phyloP scores from a whole-genome alignment of 2,113 vertebrate genomes.

The Aspiorhynchus laticeps region DNA sequence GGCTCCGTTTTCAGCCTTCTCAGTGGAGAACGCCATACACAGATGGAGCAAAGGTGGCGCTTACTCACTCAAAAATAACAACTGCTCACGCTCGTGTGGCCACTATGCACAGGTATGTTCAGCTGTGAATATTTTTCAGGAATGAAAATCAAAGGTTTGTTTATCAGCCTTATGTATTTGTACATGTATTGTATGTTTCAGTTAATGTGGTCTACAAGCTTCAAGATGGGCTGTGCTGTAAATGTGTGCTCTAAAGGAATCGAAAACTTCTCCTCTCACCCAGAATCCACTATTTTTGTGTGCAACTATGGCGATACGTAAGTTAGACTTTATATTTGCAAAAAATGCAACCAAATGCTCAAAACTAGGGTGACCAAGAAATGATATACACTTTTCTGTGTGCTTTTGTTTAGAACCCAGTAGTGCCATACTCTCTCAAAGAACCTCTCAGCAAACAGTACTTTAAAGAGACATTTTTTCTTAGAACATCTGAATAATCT shows the following conservation, averaged over 20 bases:
- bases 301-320: constrained; percentile 63
- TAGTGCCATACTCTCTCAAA: too few relatives aligned
- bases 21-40: constrained; percentile 49
- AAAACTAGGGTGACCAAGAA: not conserved
- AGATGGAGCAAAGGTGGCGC: constrained; percentile 51
- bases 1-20: constrained; percentile 41
- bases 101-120: constrained; percentile 62
- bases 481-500: too few relatives aligned
- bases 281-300: constrained; percentile 56
- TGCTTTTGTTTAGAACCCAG: too few relatives aligned
- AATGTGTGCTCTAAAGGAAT: constrained; percentile 57
- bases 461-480: too few relatives aligned
- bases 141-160: not conserved
- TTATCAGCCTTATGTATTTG: not conserved
- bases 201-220: constrained; percentile 62
- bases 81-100: constrained; percentile 55
- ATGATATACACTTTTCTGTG: too few relatives aligned
- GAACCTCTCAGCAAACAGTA: too few relatives aligned
- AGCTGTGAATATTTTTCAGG: not conserved
- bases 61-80: constrained; percentile 47
- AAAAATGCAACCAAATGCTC: not conserved
- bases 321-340: constrained; percentile 21
- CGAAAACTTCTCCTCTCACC: constrained; percentile 46
- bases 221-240: constrained; percentile 60
- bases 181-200: constrained; percentile 26